Conservation (phyloP, 2,797 vertebrate genomes). For the Pitangus sulphuratus region DNA sequence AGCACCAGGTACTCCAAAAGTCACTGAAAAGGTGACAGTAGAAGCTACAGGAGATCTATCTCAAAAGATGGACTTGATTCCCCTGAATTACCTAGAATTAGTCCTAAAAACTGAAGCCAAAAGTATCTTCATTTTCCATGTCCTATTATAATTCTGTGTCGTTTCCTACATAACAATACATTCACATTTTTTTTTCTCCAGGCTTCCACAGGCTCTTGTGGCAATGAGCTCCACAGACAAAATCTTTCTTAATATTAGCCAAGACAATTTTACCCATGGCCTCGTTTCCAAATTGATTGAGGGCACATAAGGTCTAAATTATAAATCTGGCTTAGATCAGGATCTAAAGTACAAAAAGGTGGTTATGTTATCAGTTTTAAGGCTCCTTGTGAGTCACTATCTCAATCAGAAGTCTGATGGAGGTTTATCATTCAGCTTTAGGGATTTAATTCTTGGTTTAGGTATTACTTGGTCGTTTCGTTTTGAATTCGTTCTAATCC, state of each 20-base stretch:
- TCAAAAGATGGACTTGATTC: background rate
- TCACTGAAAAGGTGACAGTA: background rate
- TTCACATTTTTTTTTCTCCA: background rate
- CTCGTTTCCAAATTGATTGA: background rate
- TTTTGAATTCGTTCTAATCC: slow-evolving; percentile 10
- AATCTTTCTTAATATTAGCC: background rate
- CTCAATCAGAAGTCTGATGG: background rate
- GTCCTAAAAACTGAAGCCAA: background rate
- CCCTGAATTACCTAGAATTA: background rate
- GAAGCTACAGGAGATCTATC: background rate
- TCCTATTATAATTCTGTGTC: background rate
- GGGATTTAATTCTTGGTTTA: slow-evolving; percentile 15
- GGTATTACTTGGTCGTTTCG: background rate
- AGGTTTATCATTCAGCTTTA: background rate
- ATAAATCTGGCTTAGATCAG: background rate
- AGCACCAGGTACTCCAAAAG: background rate
- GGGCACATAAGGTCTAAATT: background rate
- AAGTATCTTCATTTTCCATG: background rate
- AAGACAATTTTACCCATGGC: background rate
- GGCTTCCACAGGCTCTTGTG: background rate
- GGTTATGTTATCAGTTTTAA: background rate
- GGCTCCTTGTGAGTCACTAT: background rate
- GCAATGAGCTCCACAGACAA: background rate
- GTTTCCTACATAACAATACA: background rate
- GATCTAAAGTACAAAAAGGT: background rate